Evolutionary conservation across 2,888 invertebrate genomes (phyloP).

Genomic region (Hypercompe scribonia): DNA sequence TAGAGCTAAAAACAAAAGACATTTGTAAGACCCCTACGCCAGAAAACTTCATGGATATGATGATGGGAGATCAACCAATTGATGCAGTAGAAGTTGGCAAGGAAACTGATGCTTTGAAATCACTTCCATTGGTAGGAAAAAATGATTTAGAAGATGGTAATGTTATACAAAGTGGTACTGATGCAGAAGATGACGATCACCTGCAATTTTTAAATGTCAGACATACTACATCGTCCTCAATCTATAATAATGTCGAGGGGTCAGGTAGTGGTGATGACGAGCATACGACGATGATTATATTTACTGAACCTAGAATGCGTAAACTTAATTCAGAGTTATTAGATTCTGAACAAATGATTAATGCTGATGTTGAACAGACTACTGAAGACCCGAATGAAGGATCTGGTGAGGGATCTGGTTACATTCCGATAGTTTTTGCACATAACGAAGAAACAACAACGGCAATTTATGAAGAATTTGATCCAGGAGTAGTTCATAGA

Average conservation of each 20-base stretch:
- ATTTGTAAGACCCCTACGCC: conserved; percentile 80
- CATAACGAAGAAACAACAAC: conserved; percentile 59
- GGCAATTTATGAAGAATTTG: conserved; percentile 61
- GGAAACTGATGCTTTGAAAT: conserved; percentile 75
- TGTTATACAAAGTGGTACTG: conserved; percentile 67
- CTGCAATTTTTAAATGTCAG: conserved; percentile 75
- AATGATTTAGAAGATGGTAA: conserved; percentile 78
- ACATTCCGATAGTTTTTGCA: conserved; percentile 22
- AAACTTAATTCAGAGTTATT: conserved; percentile 56
- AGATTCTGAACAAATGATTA: conserved; percentile 63
- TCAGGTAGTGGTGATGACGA: conserved; percentile 76
- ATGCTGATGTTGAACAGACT: conserved; percentile 60
- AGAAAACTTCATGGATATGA: conserved; percentile 83
- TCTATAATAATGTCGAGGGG: conserved; percentile 68
- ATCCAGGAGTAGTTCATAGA: conserved; percentile 62
- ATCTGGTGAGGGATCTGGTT: conserved; percentile 79
- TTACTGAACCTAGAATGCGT: conserved; percentile 57
- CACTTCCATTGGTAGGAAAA: conserved; percentile 69
- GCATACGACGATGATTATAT: conserved; percentile 74
- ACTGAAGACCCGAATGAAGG: conserved; percentile 74
- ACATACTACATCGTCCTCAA: conserved; percentile 50
- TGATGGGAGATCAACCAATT: conserved; percentile 88
- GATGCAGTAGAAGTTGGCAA: conserved; percentile 74
- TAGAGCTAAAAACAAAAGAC: conserved; percentile 86
- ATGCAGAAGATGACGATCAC: conserved; percentile 76